Conservation (phyloP, 2,888 invertebrate genomes). For the Blomia tropicalis region DNA sequence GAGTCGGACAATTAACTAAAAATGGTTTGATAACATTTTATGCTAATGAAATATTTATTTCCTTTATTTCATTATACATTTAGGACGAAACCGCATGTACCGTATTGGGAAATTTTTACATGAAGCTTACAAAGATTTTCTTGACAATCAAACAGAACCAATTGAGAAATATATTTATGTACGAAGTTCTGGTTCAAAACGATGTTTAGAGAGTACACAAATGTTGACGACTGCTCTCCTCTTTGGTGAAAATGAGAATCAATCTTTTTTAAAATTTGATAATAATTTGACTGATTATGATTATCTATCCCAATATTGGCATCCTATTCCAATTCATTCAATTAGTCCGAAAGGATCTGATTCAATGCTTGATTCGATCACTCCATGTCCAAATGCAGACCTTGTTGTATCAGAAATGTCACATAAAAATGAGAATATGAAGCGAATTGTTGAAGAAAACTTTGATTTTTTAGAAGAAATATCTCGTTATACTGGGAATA, state of each 20-base stretch:
- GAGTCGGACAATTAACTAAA: constrained; percentile 11
- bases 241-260: background rate
- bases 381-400: constrained; percentile 14
- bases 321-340: constrained; percentile 12
- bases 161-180: constrained; percentile 8
- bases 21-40: constrained; percentile 8
- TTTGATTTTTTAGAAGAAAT: background rate
- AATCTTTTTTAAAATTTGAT: too few species aligned
- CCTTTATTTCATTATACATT: too few species aligned
- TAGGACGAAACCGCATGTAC: constrained; percentile 19
- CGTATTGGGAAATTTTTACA: constrained; percentile 21
- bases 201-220: constrained; percentile 21
- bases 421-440: background rate
- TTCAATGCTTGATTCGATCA: background rate
- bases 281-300: background rate
- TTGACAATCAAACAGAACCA: constrained; percentile 2
- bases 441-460: background rate
- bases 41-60: background rate
- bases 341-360: constrained; percentile 11
- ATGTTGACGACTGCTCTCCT: constrained; percentile 11
- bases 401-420: background rate
- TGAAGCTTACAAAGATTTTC: constrained; percentile 5
- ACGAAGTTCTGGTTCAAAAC: constrained; percentile 7
- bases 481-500: background rate
- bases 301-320: constrained; percentile 12